These are phyloP conservation scores for Anthrax anthrax DNA, from an alignment of 2,888 invertebrate genomes.

Conservation along the genomic window DNA sequence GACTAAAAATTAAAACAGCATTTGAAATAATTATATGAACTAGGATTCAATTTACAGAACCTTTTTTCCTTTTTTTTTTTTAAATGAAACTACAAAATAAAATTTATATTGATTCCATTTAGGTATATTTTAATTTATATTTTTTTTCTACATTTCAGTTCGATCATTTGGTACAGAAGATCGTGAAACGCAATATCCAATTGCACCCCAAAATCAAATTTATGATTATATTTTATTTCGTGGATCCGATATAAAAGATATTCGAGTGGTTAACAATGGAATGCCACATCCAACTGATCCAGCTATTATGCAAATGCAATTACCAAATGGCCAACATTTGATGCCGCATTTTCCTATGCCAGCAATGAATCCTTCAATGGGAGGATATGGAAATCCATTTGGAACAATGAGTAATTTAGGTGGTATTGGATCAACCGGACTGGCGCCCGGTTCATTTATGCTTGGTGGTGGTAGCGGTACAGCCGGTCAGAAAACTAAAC, in stretches of 20 bases:
- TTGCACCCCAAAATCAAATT: conserved; percentile 92
- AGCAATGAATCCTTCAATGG: conserved; percentile 43
- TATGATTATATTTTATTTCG: conserved; percentile 98
- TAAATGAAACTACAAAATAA: too few relatives aligned
- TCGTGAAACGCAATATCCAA: conserved; percentile 86
- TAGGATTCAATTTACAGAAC: too few relatives aligned
- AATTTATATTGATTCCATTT: too few relatives aligned
- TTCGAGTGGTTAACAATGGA: conserved; percentile 84
- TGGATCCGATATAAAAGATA: conserved; percentile 97
- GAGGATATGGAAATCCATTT: conserved; percentile 29
- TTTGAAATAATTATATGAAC: too few relatives aligned
- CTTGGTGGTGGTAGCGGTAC: conserved; percentile 20
- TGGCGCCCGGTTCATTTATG: conserved; percentile 37
- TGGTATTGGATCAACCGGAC: conserved; percentile 32
- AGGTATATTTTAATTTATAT: too few relatives aligned
- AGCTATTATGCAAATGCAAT: conserved; percentile 87
- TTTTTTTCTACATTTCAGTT: conserved; percentile 46
- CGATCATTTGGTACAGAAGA: conserved; percentile 99
- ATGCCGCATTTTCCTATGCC: conserved; percentile 60
- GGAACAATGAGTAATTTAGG: conserved; percentile 32
- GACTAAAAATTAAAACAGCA: too few relatives aligned
- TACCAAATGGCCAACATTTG: conserved; percentile 49
- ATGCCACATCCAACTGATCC: conserved; percentile 88
- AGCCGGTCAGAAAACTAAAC: conserved; percentile 34
- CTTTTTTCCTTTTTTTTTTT: too few relatives aligned